phyloP scores from a whole-genome alignment of 2,113 vertebrate species.

The Ornithorhynchus anatinus region DNA sequence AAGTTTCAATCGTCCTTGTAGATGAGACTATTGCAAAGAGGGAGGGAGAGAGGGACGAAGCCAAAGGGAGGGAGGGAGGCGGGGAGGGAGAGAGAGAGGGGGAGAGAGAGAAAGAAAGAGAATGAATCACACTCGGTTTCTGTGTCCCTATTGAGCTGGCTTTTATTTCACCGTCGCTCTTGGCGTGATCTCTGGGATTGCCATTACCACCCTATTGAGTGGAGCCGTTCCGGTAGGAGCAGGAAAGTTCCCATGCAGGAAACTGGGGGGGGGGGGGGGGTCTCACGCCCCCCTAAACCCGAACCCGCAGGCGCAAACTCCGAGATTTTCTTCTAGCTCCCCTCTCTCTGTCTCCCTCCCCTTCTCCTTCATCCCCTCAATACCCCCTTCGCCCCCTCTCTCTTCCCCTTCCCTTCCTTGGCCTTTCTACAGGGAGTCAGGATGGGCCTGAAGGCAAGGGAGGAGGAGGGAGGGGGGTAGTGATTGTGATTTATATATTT shows the following conservation, averaged over 20 bases:
- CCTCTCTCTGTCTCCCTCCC: no score
- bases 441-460: fast-evolving
- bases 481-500: neutral
- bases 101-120: neutral
- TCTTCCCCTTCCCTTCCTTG: neutral
- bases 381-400: neutral
- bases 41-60: neutral
- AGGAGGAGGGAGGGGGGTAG: no score
- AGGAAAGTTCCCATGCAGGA: no score
- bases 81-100: neutral
- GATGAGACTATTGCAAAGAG: conserved; percentile 54
- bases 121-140: neutral
- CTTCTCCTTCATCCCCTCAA: no score
- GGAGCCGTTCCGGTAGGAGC: no score
- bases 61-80: neutral
- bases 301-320: no score
- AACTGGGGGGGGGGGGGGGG: no score
- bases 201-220: no score
- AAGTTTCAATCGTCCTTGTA: conserved; percentile 76
- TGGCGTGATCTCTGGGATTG: no score
- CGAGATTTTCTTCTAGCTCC: no score
- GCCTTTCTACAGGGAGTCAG: neutral
- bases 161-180: neutral
- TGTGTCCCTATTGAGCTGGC: neutral
- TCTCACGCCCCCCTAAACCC: no score